Evolutionary conservation across 2,113 vertebrate species (phyloP).

Genomic region (Ictalurus punctatus): DNA sequence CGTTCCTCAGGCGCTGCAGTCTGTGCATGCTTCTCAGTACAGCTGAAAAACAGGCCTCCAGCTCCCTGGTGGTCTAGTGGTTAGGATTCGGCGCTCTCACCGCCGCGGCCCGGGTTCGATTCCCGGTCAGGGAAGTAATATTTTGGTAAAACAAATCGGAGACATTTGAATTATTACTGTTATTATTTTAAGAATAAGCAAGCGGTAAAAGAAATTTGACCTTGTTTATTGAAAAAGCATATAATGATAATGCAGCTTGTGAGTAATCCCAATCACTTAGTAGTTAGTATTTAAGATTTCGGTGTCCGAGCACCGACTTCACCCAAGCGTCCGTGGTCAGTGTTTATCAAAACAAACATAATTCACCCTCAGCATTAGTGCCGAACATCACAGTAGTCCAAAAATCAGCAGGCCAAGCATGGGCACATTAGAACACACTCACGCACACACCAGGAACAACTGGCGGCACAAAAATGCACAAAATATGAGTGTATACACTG

Average conservation of each 20-base stretch:
- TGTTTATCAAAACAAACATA: constrained; percentile 16
- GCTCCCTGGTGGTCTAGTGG: constrained; percentile 52
- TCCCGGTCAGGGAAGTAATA: constrained; percentile 53
- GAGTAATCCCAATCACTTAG: constrained; percentile 50
- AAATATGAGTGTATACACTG: neutral
- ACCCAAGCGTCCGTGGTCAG: constrained; percentile 4
- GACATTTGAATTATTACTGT: neutral
- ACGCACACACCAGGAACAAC: neutral
- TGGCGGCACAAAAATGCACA: neutral
- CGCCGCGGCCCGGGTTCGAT: constrained; percentile 60
- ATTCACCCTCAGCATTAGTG: neutral
- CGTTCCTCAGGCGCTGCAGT: neutral
- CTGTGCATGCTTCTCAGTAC: neutral
- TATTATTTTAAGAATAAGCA: neutral
- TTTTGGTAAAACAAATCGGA: neutral
- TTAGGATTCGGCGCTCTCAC: constrained; percentile 62
- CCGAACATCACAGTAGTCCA: constrained; percentile 28
- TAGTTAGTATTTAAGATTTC: constrained; percentile 55
- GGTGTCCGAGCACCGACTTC: neutral
- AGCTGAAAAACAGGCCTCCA: neutral
- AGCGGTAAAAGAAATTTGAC: constrained; percentile 26
- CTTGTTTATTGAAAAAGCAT: constrained; percentile 86
- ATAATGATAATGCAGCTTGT: constrained; percentile 67
- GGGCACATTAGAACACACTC: neutral
- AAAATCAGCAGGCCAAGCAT: neutral